Base-by-base conservation (phyloP, 2,113 vertebrate genomes). In the Sitta europaea region DNA sequence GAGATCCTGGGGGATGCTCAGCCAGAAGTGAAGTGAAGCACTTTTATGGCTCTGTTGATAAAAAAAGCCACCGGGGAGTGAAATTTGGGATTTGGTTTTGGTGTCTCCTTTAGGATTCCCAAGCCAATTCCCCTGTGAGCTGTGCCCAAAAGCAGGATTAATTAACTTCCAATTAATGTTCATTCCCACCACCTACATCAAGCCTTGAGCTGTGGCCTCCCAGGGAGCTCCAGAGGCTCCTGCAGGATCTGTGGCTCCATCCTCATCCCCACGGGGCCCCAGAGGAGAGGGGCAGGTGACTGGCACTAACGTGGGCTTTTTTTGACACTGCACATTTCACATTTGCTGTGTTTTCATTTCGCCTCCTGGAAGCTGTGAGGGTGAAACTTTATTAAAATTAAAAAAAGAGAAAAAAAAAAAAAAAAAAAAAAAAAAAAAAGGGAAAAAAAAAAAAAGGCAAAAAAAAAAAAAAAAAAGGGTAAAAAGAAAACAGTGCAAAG, bases 401-500 rank as follows among this genome's bases (percentile, higher is more conserved):
- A 11, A 11, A 16, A 62, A 48, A 24, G 22, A 9, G 62, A 35
- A 24, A 5, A 9, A 7, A 42, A 9, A 42, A 42, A 43, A 4
- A 9, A 14, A n/a, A n/a, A n/a, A n/a, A 58, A 48, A 86, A 24
- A 24, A 25, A n/a, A 51, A 36, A n/a, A 50, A 53, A 17, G 0
- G 31, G 38, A 19, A 45, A 77, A 93, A 97, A 94, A 91, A 95
- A 95, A 97, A 94, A 51, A 85, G 90, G 80, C 76, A 83, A 94
- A 93, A n/a, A n/a, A n/a, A 48, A 86, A 24, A 24, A 25, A n/a
- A 51, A 36, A n/a, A 50, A 53, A 17, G 0, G 31, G 38, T 19
- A 45, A 77, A 93, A 97, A 94, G 92, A 95, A 95, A 97, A 94
- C 54, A 85, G 90, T 31, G 80, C 76, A 83, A 94, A 93, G 94